Evolutionary conservation across 2,797 vertebrate species (phyloP).

Genomic region (Paratrypauchen microcephalus): DNA sequence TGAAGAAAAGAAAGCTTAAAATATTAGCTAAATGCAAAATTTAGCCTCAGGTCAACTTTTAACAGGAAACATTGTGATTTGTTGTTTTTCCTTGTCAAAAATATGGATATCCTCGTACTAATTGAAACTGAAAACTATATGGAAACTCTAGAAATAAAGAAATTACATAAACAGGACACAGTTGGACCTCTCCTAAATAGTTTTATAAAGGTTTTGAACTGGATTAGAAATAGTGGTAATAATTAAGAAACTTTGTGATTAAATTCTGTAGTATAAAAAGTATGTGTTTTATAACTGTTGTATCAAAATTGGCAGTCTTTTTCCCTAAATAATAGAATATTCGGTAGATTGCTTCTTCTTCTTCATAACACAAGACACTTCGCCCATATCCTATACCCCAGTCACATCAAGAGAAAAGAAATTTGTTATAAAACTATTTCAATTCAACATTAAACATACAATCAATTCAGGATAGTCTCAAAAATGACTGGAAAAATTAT

Average conservation of each 20-base stretch:
- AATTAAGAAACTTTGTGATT: too few relatives aligned
- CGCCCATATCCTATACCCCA: neutral
- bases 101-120: neutral
- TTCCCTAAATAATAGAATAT: too few relatives aligned
- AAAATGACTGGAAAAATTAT: too few relatives aligned
- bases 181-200: neutral
- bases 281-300: too few relatives aligned
- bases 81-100: neutral
- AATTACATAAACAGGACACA: neutral
- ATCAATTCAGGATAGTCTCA: too few relatives aligned
- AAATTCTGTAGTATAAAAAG: too few relatives aligned
- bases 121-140: neutral
- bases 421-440: neutral
- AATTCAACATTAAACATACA: neutral
- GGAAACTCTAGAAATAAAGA: neutral
- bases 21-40: neutral
- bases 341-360: too few relatives aligned
- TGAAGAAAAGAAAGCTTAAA: neutral
- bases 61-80: neutral
- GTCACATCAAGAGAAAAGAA: neutral
- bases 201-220: too few relatives aligned
- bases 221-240: too few relatives aligned
- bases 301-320: too few relatives aligned
- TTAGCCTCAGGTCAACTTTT: too few relatives aligned
- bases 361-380: too few relatives aligned